Conservation (phyloP, 1,140 invertebrate species). For the Ostrea denselamellosa region DNA sequence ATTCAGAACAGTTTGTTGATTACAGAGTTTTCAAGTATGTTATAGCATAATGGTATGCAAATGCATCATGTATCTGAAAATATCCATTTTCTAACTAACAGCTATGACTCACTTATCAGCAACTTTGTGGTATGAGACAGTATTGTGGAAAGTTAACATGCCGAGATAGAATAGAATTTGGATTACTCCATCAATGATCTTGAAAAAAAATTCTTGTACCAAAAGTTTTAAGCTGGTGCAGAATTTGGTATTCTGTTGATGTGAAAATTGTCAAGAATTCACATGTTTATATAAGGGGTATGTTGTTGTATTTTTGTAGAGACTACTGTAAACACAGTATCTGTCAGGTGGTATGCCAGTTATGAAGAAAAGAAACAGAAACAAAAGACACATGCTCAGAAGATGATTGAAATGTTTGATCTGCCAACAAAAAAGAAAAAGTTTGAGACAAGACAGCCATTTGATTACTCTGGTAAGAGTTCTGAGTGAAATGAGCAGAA, state of each 20-base stretch:
- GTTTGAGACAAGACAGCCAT: conserved; percentile 16
- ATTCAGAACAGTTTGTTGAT: too few species aligned
- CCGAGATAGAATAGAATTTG: too few species aligned
- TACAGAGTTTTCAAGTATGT: too few species aligned
- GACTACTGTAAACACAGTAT: not conserved
- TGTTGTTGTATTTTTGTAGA: not conserved
- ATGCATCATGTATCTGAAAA: too few species aligned
- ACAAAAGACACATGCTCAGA: conserved; percentile 3
- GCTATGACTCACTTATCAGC: too few species aligned
- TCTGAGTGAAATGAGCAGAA: not conserved
- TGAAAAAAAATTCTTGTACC: not conserved
- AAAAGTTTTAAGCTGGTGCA: not conserved
- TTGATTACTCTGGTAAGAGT: conserved; percentile 44
- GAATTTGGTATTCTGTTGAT: not conserved
- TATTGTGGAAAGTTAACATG: too few species aligned
- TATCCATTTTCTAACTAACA: too few species aligned
- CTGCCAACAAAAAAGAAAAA: conserved; percentile 22
- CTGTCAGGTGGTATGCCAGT: not conserved
- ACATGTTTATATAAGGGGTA: not conserved
- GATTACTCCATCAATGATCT: too few species aligned
- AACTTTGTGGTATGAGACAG: too few species aligned
- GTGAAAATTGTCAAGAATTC: too few species aligned
- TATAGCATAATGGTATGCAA: too few species aligned
- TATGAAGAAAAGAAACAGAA: conserved; percentile 5
- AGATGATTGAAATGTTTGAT: conserved; percentile 22